Percentiles rank a stretch among this genome's conserved stretches.
Conservation (phyloP, 1,140 invertebrate species). For the Diorhabda sublineata region DNA sequence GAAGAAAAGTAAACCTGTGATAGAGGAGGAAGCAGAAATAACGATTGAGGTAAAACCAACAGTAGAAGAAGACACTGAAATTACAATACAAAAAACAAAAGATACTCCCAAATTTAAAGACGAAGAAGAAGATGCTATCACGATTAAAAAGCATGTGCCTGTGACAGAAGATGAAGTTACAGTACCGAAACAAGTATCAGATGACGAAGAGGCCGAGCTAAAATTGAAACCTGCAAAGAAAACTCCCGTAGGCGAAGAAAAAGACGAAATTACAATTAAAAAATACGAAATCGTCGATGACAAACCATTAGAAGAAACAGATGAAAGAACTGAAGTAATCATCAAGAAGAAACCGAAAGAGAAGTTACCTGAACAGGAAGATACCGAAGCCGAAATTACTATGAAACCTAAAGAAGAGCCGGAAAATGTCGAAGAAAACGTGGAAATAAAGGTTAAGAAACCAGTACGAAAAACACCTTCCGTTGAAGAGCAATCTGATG, state of each 20-base stretch:
- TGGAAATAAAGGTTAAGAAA: constrained; percentile 55
- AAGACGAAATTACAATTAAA: constrained; percentile 38
- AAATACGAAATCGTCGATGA: constrained; percentile 36
- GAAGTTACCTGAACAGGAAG: constrained; percentile 32
- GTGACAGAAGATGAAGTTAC: constrained; percentile 22
- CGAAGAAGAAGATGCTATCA: constrained; percentile 34
- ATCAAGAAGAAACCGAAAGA: constrained; percentile 35
- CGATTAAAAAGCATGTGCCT: constrained; percentile 32
- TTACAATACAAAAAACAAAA: constrained; percentile 28
- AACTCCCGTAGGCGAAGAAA: constrained; percentile 38
- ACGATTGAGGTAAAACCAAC: constrained; percentile 24
- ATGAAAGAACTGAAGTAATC: constrained; percentile 30
- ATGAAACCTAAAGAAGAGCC: constrained; percentile 39
- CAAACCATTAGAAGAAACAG: constrained; percentile 50
- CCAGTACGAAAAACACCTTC: constrained; percentile 50
- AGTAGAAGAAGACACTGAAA: constrained; percentile 31
- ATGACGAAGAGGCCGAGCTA: constrained; percentile 62
- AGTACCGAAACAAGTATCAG: constrained; percentile 9
- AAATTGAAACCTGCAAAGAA: constrained; percentile 51
- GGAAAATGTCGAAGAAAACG: constrained; percentile 45
- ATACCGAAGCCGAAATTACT: constrained; percentile 31
- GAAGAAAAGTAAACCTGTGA: constrained; percentile 37
- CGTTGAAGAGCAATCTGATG: constrained; percentile 66
- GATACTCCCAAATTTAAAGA: constrained; percentile 28
- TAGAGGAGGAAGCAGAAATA: constrained; percentile 37